Evolutionary conservation across 2,113 vertebrate species (phyloP), one percentile per base, ranked within the genome.

Genomic region (Tinamus guttatus): DNA sequence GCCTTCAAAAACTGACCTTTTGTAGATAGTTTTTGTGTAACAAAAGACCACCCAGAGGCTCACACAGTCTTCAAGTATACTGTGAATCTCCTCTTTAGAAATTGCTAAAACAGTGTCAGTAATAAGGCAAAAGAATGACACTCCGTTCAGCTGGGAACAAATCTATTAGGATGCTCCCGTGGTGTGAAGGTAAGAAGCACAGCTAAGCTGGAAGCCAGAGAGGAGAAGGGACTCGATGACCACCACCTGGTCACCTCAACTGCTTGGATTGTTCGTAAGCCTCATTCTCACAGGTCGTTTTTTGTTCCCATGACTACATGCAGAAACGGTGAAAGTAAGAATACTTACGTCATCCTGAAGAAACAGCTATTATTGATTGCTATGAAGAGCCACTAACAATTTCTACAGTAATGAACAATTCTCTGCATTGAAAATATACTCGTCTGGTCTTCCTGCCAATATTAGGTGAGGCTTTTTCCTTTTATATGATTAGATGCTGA

Each of bases 271-370:
- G 56, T 78, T 86, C 84, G 36, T 22, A 43, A 94, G 85, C 40
- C 36, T 70, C 68, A 70, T 67, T 92, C 65, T 86, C 38, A 40
- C 71, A 68, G 80, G 62, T 87, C 88, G 73, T 64, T 86, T 96
- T 79, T 58, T 90, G 95, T 94, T 96, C 93, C 95, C 96, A 96
- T 96, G 96, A 90, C 95, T 96, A 96, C 91, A 92, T 92, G 86
- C 41, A 96, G 86, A 93, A 95, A 84, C 92, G 91, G 89, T 89
- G 81, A 89, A 95, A 90, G 81, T 63, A 84, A 90, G 93, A 93
- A 92, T 86, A 90, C 89, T 96, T 90, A 75, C 34, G 17, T 94
- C 92, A 89, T 49, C 49, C 89, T 76, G 69, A 90, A 93, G 91
- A 77, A 97, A 86, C 32, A 89, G 73, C 84, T 96, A 43, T 36